Conservation (phyloP, 2,888 invertebrate species). For the Pyralis farinalis region DNA sequence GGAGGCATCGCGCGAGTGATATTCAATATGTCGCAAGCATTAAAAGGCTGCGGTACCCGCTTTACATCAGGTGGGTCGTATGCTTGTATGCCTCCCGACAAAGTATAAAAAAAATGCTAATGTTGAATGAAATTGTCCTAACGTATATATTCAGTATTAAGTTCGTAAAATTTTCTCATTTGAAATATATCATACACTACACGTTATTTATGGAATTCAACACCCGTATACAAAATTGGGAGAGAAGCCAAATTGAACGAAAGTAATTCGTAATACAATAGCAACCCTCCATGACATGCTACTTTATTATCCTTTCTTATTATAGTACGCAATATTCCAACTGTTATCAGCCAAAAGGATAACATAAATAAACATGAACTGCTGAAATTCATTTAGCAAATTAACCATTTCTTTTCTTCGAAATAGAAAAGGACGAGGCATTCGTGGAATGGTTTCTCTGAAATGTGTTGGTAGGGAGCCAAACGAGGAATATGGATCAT, state of each 20-base stretch:
- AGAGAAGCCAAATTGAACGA: constrained; percentile 2
- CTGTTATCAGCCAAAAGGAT: constrained; percentile 3
- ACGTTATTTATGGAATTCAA: no score
- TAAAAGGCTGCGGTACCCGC: no score
- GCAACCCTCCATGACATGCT: neutral
- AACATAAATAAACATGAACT: constrained; percentile 17
- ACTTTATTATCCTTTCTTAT: neutral
- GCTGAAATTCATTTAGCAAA: constrained; percentile 13
- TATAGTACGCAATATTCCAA: constrained; percentile 3
- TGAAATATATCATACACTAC: no score
- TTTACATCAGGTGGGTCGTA: no score
- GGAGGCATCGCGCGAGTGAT: no score
- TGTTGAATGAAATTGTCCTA: no score
- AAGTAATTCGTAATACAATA: constrained; percentile 8
- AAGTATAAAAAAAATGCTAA: no score
- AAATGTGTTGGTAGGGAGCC: constrained; percentile 14
- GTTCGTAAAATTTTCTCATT: no score
- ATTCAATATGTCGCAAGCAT: no score
- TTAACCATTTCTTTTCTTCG: constrained; percentile 10
- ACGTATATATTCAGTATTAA: no score
- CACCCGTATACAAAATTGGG: neutral
- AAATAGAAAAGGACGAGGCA: constrained; percentile 9
- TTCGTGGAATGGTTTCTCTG: constrained; percentile 4
- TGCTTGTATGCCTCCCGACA: no score
- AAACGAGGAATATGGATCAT: constrained; percentile 9